Percentiles rank a stretch among this genome's conserved stretches.
Conservation (phyloP, 2,113 vertebrate species). For the Pollimyrus isidori region DNA sequence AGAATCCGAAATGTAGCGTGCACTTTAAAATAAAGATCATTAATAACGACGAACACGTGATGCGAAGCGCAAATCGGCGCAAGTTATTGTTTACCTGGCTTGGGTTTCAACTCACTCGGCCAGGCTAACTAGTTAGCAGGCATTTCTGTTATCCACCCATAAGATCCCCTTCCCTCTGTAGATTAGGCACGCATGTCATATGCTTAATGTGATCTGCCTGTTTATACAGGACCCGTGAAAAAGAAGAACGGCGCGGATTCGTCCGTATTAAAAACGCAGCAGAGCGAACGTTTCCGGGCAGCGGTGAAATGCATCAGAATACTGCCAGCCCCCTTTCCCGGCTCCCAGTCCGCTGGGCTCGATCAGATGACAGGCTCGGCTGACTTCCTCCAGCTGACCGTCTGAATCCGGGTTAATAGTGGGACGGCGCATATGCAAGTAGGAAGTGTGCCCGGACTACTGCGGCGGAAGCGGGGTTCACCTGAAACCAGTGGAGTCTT, state of each 20-base stretch:
- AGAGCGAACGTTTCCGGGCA: slow-evolving; percentile 1
- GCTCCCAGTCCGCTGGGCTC: neutral
- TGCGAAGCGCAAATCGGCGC: neutral
- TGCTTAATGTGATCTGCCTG: neutral
- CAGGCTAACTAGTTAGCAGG: neutral
- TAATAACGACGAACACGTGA: neutral
- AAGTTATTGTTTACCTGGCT: slow-evolving; percentile 20
- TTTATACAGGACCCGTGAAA: neutral
- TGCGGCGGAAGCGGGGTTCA: neutral
- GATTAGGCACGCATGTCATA: neutral
- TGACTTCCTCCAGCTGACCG: slow-evolving; percentile 15
- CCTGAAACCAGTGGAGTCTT: neutral
- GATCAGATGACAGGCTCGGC: neutral
- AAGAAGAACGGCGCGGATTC: neutral
- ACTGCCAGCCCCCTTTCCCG: neutral
- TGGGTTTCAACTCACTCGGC: neutral
- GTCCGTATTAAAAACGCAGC: neutral
- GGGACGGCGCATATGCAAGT: neutral
- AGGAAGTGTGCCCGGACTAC: neutral
- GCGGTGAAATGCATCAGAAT: neutral
- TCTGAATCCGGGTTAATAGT: slow-evolving; percentile 12
- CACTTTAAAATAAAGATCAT: neutral
- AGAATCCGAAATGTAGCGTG: neutral
- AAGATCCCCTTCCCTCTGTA: neutral
- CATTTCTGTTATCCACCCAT: neutral